These are phyloP conservation scores for Apis dorsata DNA, from an alignment of 1,140 invertebrate species.

Conservation along the genomic window DNA sequence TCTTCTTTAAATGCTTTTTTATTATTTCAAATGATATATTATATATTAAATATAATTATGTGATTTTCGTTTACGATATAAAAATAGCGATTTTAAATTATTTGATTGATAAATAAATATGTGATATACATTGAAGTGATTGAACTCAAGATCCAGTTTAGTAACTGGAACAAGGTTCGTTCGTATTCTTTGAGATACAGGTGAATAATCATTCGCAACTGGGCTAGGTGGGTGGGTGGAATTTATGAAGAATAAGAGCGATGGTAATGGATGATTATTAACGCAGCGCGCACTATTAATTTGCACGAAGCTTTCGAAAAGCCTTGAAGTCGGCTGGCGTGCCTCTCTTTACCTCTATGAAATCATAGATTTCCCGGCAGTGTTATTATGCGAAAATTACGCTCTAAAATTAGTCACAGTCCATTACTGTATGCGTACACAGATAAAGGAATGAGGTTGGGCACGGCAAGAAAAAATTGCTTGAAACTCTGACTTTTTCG, in stretches of 20 bases:
- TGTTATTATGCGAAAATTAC: slow-evolving; percentile 69
- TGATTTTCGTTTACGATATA: not conserved
- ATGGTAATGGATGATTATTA: slow-evolving; percentile 67
- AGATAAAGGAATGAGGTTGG: slow-evolving; percentile 13
- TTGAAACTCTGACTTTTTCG: slow-evolving; percentile 46
- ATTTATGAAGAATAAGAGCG: slow-evolving; percentile 68
- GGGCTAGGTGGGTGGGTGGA: slow-evolving; percentile 54
- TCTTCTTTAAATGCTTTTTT: not conserved
- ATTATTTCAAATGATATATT: not conserved
- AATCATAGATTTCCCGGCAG: slow-evolving; percentile 69
- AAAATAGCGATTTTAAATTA: not conserved
- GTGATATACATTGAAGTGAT: not conserved
- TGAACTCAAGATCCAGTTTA: slow-evolving; percentile 8
- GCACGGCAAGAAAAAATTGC: slow-evolving; percentile 29
- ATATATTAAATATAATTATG: not conserved
- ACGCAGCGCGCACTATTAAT: slow-evolving; percentile 67
- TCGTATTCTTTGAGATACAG: slow-evolving; percentile 33
- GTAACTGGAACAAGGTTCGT: slow-evolving; percentile 28
- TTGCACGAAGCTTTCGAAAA: slow-evolving; percentile 73
- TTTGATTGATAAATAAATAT: not conserved
- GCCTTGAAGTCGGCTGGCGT: slow-evolving; percentile 65
- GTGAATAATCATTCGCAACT: slow-evolving; percentile 51
- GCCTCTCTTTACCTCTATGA: slow-evolving; percentile 66
- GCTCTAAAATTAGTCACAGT: slow-evolving; percentile 69
- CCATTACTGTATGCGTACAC: slow-evolving; percentile 50